phyloP scores from a whole-genome alignment of 92 coral and sea anemone species.

The Parazoanthus darwini region DNA sequence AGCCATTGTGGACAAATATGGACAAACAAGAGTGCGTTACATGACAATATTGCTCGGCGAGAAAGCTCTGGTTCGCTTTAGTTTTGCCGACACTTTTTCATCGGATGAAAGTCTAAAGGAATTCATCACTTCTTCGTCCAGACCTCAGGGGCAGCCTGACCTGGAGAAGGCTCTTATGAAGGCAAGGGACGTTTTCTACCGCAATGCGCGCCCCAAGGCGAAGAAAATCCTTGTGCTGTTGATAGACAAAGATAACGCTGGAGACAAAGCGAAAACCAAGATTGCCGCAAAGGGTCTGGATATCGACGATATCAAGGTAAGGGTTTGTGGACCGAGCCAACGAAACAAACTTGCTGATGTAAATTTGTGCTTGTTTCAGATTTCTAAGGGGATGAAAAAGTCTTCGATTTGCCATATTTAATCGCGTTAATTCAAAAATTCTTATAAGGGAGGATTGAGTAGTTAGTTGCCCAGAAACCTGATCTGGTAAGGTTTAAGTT shows the following conservation, averaged over 20 bases:
- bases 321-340: too few relatives aligned
- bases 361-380: too few relatives aligned
- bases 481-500: too few relatives aligned
- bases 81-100: slow-evolving; percentile 35
- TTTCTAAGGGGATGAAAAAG: too few relatives aligned
- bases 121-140: background rate
- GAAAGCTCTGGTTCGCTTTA: slow-evolving; percentile 20
- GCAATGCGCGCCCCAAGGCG: slow-evolving; percentile 69
- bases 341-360: too few relatives aligned
- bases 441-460: too few relatives aligned
- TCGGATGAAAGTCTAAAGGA: slow-evolving; percentile 14
- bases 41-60: slow-evolving; percentile 30
- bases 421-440: too few relatives aligned
- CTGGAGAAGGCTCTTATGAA: slow-evolving; percentile 63
- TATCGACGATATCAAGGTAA: slow-evolving; percentile 30
- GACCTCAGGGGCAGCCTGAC: slow-evolving; percentile 56
- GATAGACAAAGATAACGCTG: slow-evolving; percentile 56
- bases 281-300: slow-evolving; percentile 31
- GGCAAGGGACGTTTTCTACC: slow-evolving; percentile 64
- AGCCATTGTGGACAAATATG: slow-evolving; percentile 37
- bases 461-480: too few relatives aligned
- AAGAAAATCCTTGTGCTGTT: slow-evolving; percentile 83
- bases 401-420: too few relatives aligned
- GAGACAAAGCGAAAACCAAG: slow-evolving; percentile 16
- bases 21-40: slow-evolving; percentile 24